These are phyloP conservation scores for Anoplolepis gracilipes DNA, from an alignment of 1,140 invertebrate species.

Conservation along the genomic window DNA sequence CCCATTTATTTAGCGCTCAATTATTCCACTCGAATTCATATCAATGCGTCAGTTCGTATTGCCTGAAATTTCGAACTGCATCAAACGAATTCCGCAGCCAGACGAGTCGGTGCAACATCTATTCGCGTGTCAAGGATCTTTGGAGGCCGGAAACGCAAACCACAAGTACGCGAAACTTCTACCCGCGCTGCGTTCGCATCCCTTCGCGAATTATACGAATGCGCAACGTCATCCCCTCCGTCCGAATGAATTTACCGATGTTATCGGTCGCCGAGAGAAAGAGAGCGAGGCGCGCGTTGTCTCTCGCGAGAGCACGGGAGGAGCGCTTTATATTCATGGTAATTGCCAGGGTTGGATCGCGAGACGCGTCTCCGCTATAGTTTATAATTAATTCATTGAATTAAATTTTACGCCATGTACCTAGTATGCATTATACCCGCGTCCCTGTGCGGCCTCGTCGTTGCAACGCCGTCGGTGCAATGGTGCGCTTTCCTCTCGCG, in stretches of 20 bases:
- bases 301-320: slow-evolving; percentile 52
- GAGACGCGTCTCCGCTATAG: slow-evolving; percentile 64
- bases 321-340: slow-evolving; percentile 75
- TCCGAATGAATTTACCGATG: slow-evolving; percentile 67
- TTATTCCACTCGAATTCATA: slow-evolving; percentile 9
- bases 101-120: background rate
- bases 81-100: slow-evolving; percentile 10
- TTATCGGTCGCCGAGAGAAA: slow-evolving; percentile 47
- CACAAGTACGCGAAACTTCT: slow-evolving; percentile 21
- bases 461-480: background rate
- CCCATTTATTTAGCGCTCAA: background rate
- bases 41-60: background rate
- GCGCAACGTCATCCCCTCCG: background rate
- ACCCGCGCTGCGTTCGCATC: background rate
- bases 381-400: slow-evolving; percentile 81
- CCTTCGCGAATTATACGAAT: slow-evolving; percentile 29
- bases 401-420: slow-evolving; percentile 76
- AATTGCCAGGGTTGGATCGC: slow-evolving; percentile 64
- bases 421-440: slow-evolving; percentile 71
- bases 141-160: background rate
- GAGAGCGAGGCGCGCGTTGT: background rate
- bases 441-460: background rate
- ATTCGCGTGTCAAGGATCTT: slow-evolving; percentile 26
- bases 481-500: background rate
- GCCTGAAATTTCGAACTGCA: slow-evolving; percentile 12